These are phyloP conservation scores for Phrynocephalus vlangalii DNA, from an alignment of 2,797 vertebrate genomes.

Conservation along the genomic window DNA sequence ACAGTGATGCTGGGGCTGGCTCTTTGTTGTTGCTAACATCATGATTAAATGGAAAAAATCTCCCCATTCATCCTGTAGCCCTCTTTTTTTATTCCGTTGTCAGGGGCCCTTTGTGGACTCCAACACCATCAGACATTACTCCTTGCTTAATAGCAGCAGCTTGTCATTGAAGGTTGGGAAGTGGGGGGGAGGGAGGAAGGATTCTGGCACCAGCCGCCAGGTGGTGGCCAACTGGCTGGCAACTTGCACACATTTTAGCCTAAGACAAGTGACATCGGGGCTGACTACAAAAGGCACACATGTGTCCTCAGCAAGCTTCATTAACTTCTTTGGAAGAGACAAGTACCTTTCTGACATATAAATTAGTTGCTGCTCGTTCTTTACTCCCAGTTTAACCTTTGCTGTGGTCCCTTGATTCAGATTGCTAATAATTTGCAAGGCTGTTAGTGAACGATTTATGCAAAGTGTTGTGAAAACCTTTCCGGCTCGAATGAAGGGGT, in stretches of 20 bases:
- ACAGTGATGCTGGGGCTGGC: conserved; percentile 51
- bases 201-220: conserved; percentile 42
- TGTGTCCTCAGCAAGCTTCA: conserved; percentile 78
- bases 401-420: conserved; percentile 76
- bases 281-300: conserved; percentile 67
- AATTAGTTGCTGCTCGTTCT: conserved; percentile 81
- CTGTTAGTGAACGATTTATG: conserved; percentile 70
- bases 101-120: conserved; percentile 52
- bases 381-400: conserved; percentile 76
- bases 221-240: conserved; percentile 59
- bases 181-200: conserved; percentile 24
- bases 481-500: conserved; percentile 45
- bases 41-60: conserved; percentile 56
- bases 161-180: conserved; percentile 43
- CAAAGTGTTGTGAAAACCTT: conserved; percentile 57
- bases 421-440: conserved; percentile 74
- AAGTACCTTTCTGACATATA: conserved; percentile 85
- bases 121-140: conserved; percentile 44
- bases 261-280: conserved; percentile 25
- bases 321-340: conserved; percentile 73
- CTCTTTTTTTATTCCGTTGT: conserved; percentile 55
- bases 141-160: conserved; percentile 42
- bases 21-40: conserved; percentile 59
- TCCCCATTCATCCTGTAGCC: conserved; percentile 41
- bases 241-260: conserved; percentile 50